Evolutionary conservation across 2,797 vertebrate species (phyloP).

Genomic region (Loris lydekkerianus): DNA sequence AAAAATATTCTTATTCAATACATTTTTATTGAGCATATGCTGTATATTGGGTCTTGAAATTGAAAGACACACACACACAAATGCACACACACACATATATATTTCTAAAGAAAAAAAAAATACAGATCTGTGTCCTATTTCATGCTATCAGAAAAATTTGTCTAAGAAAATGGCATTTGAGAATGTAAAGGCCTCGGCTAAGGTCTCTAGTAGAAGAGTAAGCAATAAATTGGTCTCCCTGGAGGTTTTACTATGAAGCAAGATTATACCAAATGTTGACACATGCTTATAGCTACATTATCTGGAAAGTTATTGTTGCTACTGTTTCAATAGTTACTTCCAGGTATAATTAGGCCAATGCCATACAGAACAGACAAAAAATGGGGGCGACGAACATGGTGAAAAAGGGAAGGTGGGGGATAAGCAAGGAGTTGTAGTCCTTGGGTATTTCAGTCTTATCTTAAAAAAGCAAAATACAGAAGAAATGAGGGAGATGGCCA

Average conservation of each 20-base stretch:
- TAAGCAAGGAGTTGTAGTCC: not conserved
- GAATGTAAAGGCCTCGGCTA: not conserved
- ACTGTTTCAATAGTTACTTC: not conserved
- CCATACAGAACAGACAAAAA: not conserved
- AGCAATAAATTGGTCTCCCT: not conserved
- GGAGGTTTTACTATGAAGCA: not conserved
- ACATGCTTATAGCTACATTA: not conserved
- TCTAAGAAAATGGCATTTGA: not conserved
- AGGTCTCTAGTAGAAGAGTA: not conserved
- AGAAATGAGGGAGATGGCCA: not conserved
- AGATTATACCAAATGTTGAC: not conserved
- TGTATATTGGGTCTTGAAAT: not conserved
- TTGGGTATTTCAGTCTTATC: not conserved
- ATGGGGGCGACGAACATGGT: not conserved
- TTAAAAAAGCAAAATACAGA: not conserved
- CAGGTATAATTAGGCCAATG: not conserved
- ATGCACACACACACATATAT: not conserved
- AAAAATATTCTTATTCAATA: constrained; percentile 4
- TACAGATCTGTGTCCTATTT: not conserved
- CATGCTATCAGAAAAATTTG: not conserved
- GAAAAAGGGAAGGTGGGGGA: not conserved
- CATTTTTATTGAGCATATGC: not conserved
- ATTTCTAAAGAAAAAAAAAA: not conserved
- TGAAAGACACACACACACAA: not conserved
- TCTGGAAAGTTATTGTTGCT: not conserved